Base-by-base conservation (phyloP, 2,888 invertebrate species). In the Mythimna lalbum region DNA sequence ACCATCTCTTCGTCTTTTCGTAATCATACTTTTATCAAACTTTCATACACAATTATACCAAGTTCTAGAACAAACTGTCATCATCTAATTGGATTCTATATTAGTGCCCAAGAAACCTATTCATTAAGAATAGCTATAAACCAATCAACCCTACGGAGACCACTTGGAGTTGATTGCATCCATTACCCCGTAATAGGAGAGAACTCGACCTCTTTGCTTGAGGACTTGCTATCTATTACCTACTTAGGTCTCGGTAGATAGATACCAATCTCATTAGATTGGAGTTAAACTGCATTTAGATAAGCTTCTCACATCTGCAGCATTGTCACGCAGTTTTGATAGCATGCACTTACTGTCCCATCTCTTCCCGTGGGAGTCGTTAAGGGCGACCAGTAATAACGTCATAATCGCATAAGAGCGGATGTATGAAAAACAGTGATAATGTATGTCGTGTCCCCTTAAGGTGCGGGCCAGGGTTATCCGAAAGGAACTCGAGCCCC, bases 111-210 rank as follows among this genome's bases (percentile, higher is more conserved):
- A 75, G 21, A 53, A 36, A 64, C 12, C 19, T 47, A 2, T 2
- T 43, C 19, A 36, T 27, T 36, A 36, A 59, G 19, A 47, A 17
- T 14, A 66, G 50, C 21, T 50, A 47, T 52, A 59, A 53, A 36
- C 52, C 36, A 27, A 67, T 53, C n/a, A 52, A n/a, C n/a, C 21
- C 33, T 59, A 49, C 17, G 27, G 23, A n/a, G 39, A 12, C 21
- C 47, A 69, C 59, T 73, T 76, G 31, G 1, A n/a, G n/a, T 53
- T 59, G 76, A 76, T 73, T 68, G 76, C 57, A 17, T 59, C 19
- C 21, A 50, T 52, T 57, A 43, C n/a, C 36, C 27, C 21, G 19
- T 68, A 47, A 47, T 68, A 43, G 57, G 21, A 67, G 56, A 5
- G 12, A 47, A 27, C 33, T 67, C 12, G 33, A 27, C 71, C 55